These are phyloP conservation scores for Huso huso DNA, from an alignment of 2,797 vertebrate species.

Conservation along the genomic window DNA sequence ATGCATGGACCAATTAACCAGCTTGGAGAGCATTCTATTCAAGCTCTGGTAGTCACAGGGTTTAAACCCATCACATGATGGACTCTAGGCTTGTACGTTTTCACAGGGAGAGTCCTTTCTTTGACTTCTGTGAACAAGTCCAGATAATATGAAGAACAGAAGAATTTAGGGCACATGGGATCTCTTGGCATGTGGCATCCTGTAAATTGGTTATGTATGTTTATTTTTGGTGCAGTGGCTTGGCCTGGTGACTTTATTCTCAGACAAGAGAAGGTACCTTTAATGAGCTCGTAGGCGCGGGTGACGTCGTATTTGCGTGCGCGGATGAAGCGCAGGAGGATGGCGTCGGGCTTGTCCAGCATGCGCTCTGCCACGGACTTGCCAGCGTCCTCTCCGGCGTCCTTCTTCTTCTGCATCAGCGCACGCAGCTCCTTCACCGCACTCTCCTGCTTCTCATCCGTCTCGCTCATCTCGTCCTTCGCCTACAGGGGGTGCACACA, in stretches of 20 bases:
- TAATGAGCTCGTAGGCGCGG: slow-evolving; percentile 80
- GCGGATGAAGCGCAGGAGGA: slow-evolving; percentile 83
- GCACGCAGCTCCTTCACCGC: slow-evolving; percentile 67
- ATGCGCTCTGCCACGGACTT: slow-evolving; percentile 67
- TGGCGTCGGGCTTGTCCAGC: slow-evolving; percentile 57
- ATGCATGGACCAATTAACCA: slow-evolving; percentile 28
- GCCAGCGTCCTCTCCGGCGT: slow-evolving; percentile 58
- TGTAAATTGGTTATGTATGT: no score
- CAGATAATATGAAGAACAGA: no score
- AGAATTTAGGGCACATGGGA: no score
- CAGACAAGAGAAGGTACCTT: slow-evolving; percentile 54
- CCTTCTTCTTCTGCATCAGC: slow-evolving; percentile 61
- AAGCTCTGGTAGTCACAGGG: background rate
- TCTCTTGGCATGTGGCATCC: no score
- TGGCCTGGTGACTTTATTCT: no score
- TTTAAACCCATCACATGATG: background rate
- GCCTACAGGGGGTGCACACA: slow-evolving; percentile 56
- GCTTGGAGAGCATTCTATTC: slow-evolving; percentile 15
- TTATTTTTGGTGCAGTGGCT: no score
- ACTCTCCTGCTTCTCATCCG: slow-evolving; percentile 62
- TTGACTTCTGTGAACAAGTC: no score
- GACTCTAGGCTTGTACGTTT: background rate
- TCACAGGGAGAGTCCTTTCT: background rate
- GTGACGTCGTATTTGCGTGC: slow-evolving; percentile 81
- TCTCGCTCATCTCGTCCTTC: slow-evolving; percentile 89